Percentiles rank a stretch among this genome's conserved stretches.
These are phyloP conservation scores for Drosophila punjabiensis DNA, from an alignment of 1,140 invertebrate genomes.

Conservation along the genomic window DNA sequence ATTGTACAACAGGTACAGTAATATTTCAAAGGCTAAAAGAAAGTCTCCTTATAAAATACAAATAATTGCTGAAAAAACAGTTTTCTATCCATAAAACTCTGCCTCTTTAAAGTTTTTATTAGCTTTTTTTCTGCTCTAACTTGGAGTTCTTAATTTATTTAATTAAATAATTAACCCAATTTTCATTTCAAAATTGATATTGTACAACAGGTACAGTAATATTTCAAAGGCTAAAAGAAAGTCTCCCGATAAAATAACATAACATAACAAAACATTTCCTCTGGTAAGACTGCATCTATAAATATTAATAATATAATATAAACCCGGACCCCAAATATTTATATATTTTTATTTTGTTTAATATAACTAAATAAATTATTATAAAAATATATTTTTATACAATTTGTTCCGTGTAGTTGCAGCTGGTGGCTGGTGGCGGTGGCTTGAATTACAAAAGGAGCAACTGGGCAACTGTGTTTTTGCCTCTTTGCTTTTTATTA, in stretches of 20 bases:
- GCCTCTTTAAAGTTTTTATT: background rate
- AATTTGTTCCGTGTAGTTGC: too few relatives aligned
- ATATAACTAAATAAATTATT: too few relatives aligned
- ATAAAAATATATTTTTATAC: too few relatives aligned
- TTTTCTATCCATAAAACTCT: background rate
- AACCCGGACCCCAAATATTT: too few relatives aligned
- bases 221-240: background rate
- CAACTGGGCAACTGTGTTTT: constrained; percentile 34
- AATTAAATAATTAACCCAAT: background rate
- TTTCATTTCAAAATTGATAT: background rate
- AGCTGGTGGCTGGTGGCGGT: constrained; percentile 51
- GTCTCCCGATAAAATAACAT: too few relatives aligned
- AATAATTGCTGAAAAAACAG: too few relatives aligned
- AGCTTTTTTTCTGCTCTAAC: background rate
- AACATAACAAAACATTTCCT: background rate
- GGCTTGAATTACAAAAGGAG: constrained; percentile 79
- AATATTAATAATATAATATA: background rate
- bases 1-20: background rate
- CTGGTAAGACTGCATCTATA: background rate
- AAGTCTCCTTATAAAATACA: background rate
- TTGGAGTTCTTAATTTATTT: background rate
- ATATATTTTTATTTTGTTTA: too few relatives aligned
- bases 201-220: background rate
- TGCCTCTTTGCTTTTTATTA: constrained; percentile 60
- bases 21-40: background rate